Conservation (phyloP, 1,140 invertebrate species). For the Monochamus saltuarius region DNA sequence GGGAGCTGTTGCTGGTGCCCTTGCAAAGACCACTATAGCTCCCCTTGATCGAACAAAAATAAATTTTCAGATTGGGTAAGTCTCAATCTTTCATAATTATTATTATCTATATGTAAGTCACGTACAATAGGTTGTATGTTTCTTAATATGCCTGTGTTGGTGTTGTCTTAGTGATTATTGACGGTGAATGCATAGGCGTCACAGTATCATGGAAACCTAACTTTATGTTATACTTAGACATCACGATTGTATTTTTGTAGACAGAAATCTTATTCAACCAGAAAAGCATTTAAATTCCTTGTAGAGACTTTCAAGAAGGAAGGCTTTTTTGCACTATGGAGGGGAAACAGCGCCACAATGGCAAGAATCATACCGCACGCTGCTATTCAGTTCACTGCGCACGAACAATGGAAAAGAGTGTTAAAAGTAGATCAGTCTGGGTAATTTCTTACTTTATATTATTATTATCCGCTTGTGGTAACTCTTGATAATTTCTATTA, state of each 20-base stretch:
- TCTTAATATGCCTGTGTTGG: too few species aligned
- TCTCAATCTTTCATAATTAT: not conserved
- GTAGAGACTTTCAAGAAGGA: constrained; percentile 67
- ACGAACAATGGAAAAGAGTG: constrained; percentile 93
- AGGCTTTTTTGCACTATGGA: constrained; percentile 84
- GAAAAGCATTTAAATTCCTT: constrained; percentile 79
- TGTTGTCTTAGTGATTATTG: too few species aligned
- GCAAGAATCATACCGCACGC: constrained; percentile 95
- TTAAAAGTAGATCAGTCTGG: constrained; percentile 64
- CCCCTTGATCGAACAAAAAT: constrained; percentile 98
- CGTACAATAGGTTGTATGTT: too few species aligned
- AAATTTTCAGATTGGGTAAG: constrained; percentile 87
- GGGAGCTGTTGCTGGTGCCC: constrained; percentile 86
- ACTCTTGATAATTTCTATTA: not conserved
- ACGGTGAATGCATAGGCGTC: too few species aligned
- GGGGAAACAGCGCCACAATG: constrained; percentile 98
- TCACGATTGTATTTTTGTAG: constrained; percentile 44
- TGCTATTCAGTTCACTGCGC: constrained; percentile 94
- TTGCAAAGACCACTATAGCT: constrained; percentile 95
- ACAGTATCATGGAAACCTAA: too few species aligned
- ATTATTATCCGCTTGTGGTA: not conserved
- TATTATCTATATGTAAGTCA: too few species aligned
- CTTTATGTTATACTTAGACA: not conserved
- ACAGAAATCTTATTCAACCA: constrained; percentile 76
- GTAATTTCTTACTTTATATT: not conserved